Conservation (phyloP, 2,797 vertebrate species). For the Gymnocypris eckloni region DNA sequence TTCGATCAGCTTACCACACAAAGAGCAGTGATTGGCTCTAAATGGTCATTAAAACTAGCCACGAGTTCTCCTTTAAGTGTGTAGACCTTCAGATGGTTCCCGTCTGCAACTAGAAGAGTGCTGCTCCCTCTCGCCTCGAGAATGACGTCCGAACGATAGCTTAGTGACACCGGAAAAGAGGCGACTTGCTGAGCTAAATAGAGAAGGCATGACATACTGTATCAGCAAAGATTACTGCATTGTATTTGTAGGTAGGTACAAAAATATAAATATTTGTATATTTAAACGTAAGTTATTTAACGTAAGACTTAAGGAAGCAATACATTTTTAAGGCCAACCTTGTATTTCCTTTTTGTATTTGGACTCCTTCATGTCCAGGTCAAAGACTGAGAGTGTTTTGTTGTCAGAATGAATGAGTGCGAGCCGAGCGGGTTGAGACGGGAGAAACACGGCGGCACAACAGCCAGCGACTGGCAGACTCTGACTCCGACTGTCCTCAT, state of each 20-base stretch:
- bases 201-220: background rate
- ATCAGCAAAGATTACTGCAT: background rate
- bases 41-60: constrained; percentile 82
- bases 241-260: background rate
- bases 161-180: constrained; percentile 68
- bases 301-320: background rate
- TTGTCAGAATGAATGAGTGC: constrained; percentile 68
- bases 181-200: constrained; percentile 73
- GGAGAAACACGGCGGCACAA: constrained; percentile 75
- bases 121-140: constrained; percentile 75
- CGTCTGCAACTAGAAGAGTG: constrained; percentile 71
- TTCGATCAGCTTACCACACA: constrained; percentile 79
- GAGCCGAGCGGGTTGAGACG: constrained; percentile 74
- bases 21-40: constrained; percentile 74
- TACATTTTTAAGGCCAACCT: constrained; percentile 58
- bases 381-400: constrained; percentile 71
- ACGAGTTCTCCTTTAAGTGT: constrained; percentile 79
- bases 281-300: too few species aligned
- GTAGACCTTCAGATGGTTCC: constrained; percentile 70
- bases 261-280: background rate
- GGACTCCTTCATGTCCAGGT: constrained; percentile 72
- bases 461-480: constrained; percentile 67
- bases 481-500: constrained; percentile 66
- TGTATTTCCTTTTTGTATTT: constrained; percentile 71
- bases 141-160: constrained; percentile 62